Base-by-base conservation (phyloP, 1,140 invertebrate genomes). In the Scaptodrosophila lebanonensis region DNA sequence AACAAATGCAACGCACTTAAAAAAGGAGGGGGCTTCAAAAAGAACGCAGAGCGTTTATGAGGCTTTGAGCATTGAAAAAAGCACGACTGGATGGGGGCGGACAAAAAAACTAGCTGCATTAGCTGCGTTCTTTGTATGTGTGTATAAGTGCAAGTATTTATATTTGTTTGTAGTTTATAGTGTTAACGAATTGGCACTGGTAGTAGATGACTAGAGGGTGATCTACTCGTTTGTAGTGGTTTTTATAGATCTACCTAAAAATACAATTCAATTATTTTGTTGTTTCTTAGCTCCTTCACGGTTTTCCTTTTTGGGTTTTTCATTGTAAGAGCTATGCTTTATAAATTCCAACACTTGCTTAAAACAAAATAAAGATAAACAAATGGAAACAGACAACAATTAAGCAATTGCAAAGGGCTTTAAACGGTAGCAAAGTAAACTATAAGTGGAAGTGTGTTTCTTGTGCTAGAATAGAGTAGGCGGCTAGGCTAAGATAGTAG, bases 311-410 rank as follows among this genome's bases (percentile, higher is more conserved):
- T 25, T 11, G 33, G 15, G 36, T 17, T 9, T 47, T 30, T 13
- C 22, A n/a, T 22, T 33, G 17, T 49, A 38, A 58, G 53, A 58
- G 53, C 33, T 57, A 56, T 25, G 45, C 59, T 47, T 48, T 45
- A 18, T 51, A 51, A 51, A 51, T 57, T 59, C 52, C 43, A 52
- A 73, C 65, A 65, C 22, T 38, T 39, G 59, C 66, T 61, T 65
- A 61, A 68, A 61, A 66, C 48, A 48, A 69, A 58, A 57, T 56
- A 52, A 64, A 22, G 40, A 66, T 60, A 35, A 36, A 51, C 63
- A 54, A 50, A 43, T 57, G 66, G 63, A 79, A 77, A 73, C 73
- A 79, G 73, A 77, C 73, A 77, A 77, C 72, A 79, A 68, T 72
- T 39, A 79, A 72, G 68, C 70, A 30, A 49, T 69, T 42, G 40